Evolutionary conservation across 2,888 invertebrate species (phyloP).

Genomic region (Augiades crinisus): DNA sequence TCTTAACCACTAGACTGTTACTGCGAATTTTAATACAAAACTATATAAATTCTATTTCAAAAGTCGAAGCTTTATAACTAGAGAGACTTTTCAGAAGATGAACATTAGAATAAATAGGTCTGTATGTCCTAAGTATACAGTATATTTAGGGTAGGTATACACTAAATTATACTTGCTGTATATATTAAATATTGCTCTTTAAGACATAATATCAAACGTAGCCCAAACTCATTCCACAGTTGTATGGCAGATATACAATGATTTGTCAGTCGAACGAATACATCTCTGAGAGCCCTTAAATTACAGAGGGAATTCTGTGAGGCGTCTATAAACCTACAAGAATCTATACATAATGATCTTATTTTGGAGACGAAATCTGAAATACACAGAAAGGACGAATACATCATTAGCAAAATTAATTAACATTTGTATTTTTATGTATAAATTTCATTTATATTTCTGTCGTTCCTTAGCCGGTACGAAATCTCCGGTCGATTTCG

Average conservation of each 20-base stretch:
- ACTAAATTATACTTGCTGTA: not conserved
- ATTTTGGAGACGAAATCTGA: not conserved
- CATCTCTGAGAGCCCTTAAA: slow-evolving; percentile 4
- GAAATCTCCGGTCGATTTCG: no score
- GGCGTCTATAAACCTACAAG: not conserved
- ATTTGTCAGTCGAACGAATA: slow-evolving; percentile 29
- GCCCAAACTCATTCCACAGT: not conserved
- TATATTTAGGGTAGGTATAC: no score
- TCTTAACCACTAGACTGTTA: no score
- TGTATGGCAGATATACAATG: slow-evolving; percentile 28
- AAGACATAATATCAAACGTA: not conserved
- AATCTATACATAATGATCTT: slow-evolving; percentile 3
- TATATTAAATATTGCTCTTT: not conserved
- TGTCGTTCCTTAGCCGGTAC: no score
- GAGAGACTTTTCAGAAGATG: no score
- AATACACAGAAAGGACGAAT: not conserved
- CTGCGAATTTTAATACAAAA: no score
- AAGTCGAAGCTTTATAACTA: no score
- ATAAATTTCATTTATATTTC: no score
- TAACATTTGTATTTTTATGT: no score
- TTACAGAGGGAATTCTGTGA: not conserved
- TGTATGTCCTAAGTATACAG: no score
- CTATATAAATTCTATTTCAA: no score
- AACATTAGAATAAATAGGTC: not conserved
- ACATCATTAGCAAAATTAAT: not conserved